Base-by-base conservation (phyloP, 2,113 vertebrate genomes). In the Edolisoma coerulescens region DNA sequence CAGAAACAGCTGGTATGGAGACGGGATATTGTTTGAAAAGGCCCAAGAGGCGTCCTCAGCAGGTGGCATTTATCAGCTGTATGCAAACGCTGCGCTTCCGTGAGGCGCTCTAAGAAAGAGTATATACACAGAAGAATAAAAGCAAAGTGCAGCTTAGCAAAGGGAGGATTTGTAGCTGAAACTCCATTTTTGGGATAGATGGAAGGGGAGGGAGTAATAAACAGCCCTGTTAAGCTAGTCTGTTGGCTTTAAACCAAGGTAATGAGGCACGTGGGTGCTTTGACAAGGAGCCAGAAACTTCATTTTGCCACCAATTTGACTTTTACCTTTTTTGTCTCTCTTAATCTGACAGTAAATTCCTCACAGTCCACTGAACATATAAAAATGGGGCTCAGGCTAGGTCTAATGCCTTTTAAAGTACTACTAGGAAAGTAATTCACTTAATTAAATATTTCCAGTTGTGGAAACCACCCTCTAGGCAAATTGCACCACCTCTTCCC, bases 391-490 rank as follows among this genome's bases (percentile, higher is more conserved):
- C 80, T 81, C 71, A 75, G 78, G 71, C 41, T 95, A 88, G 82
- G 82, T 77, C 80, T 92, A 92, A 79, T 75, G 83, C 84, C 85
- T 95, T 95, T 93, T 91, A 90, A 95, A 97, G 89, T 64, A 92
- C 68, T 89, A 90, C 81, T 70, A 95, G 91, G 81, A 93, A 92
- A 96, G 70, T 82, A 93, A 96, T 92, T 96, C 65, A 81, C 76
- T 94, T 94, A 96, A 95, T 95, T 94, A 93, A 97, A 90, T 96
- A 92, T 96, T 97, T 96, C 90, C 93, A 90, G 57, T 91, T 37
- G 79, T 82, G 60, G 54, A 92, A 82, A 86, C 69, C 57, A 73
- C 61, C 65, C 71, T 86, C 91, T 50, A 53, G 64, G 71, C 77
- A 95, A 84, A 64, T 86, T 41, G 35, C 54, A 81, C 53, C 54